Conservation (phyloP, 1,140 invertebrate species). For the Calephelis virginiensis region DNA sequence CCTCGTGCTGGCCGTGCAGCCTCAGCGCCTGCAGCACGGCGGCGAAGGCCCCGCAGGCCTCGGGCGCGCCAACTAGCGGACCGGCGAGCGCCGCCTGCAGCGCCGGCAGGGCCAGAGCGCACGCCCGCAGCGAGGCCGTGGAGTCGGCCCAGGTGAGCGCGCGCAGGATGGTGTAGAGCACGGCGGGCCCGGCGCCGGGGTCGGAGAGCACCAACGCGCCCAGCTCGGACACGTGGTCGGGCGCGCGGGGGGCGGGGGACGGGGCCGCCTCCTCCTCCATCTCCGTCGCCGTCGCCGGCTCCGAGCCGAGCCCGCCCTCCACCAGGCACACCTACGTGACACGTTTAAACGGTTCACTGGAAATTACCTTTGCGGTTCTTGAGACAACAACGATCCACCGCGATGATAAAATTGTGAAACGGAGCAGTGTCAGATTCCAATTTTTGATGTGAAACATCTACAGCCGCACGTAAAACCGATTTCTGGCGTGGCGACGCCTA, state of each 20-base stretch:
- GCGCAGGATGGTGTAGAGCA: slow-evolving; percentile 64
- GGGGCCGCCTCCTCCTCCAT: slow-evolving; percentile 58
- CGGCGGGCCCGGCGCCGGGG: slow-evolving; percentile 82
- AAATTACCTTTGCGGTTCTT: background rate
- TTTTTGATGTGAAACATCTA: too few relatives aligned
- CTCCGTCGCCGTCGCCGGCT: slow-evolving; percentile 42
- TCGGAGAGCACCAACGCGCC: slow-evolving; percentile 80
- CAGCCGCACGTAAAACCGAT: too few relatives aligned
- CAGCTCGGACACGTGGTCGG: slow-evolving; percentile 85
- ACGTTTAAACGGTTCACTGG: background rate
- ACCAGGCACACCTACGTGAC: slow-evolving; percentile 69
- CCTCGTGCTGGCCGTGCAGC: slow-evolving; percentile 91
- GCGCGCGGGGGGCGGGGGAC: slow-evolving; percentile 82
- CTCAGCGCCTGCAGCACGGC: slow-evolving; percentile 87
- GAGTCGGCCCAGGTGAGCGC: slow-evolving; percentile 93
- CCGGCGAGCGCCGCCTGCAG: slow-evolving; percentile 80
- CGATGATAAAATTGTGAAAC: too few relatives aligned
- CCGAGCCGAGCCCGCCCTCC: slow-evolving; percentile 74
- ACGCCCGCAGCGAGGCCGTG: slow-evolving; percentile 86
- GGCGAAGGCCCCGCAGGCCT: slow-evolving; percentile 81
- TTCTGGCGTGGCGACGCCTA: too few relatives aligned
- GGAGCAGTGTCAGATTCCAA: too few relatives aligned
- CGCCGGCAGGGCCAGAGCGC: slow-evolving; percentile 83
- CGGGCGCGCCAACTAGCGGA: slow-evolving; percentile 82
- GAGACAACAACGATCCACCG: too few relatives aligned